Percentiles rank a stretch among this genome's conserved stretches.
Conservation (phyloP, 2,113 vertebrate species). For the Corythornis cristatus region DNA sequence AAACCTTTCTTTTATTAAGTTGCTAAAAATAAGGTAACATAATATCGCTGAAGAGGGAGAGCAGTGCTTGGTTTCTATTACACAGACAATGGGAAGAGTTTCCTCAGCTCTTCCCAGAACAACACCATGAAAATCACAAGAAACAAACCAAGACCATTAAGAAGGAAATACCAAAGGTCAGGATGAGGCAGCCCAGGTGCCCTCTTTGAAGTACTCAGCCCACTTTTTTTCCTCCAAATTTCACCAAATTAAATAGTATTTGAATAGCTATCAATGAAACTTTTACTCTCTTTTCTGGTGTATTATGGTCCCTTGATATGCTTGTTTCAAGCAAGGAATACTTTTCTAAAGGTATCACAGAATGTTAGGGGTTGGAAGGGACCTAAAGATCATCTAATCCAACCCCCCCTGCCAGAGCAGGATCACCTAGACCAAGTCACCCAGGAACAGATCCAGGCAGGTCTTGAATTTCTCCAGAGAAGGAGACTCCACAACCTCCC, state of each 20-base stretch:
- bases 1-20: background rate
- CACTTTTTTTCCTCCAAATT: background rate
- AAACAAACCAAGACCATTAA: background rate
- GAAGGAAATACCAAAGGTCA: background rate
- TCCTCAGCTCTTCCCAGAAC: background rate
- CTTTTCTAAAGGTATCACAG: background rate
- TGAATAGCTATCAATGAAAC: background rate
- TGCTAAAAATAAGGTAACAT: background rate
- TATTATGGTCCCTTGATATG: background rate
- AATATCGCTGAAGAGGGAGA: background rate
- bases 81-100: background rate
- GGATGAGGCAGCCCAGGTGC: background rate
- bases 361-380: no score
- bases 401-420: no score
- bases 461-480: no score
- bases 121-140: background rate
- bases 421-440: no score
- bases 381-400: no score
- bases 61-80: background rate
- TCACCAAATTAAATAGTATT: background rate
- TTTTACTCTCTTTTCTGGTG: background rate
- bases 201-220: background rate
- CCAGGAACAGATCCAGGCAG: no score
- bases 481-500: no score
- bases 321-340: background rate